Base-by-base conservation (phyloP, 2,797 vertebrate species). In the Pterois miles region DNA sequence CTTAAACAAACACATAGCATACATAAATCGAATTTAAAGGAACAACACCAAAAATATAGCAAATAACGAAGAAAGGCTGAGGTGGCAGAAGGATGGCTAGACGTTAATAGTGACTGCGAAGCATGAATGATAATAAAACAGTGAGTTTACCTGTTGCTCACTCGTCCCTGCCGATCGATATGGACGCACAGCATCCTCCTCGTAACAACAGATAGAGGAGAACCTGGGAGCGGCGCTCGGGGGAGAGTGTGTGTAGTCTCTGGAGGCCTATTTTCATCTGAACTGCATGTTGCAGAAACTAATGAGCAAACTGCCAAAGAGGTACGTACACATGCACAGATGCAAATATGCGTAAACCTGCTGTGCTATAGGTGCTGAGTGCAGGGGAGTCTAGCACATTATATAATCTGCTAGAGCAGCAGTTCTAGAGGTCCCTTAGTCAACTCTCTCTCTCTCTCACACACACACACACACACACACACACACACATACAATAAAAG, bases 251-350 rank as follows among this genome's bases (percentile, higher is more conserved):
- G 18, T 56, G 65, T 20, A 7, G 50, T 20, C 22, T 64, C 46
- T 46, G 11, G n/a, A 40, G 48, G 52, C n/a, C 63, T 29, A 29
- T 74, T 80, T 83, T 71, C 54, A 74, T 38, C 31, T 71, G 3
- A 65, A 31, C 6, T 31, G 62, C 65, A 71, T 4, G 10, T 3
- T 1, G 29, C 2, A 10, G 34, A 67, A 83, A 59, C 52, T 81
- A 83, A 83, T 71, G 65, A 81, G 68, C 14, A 25, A 18, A 59
- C 60, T 53, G 43, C 56, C 48, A 25, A 58, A 53, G 71, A 20
- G 54, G 27, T 16, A 13, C 8, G 6, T 5, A 34, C n/a, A 43
- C 64, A 56, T 16, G n/a, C n/a, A 22, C 46, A 38, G 4, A 3
- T 65, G 22, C 23, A 69, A 18, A 63, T 57, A 31, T 5, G 4